Conservation (phyloP, 2,113 vertebrate species). For the Variabilichromis moorii region DNA sequence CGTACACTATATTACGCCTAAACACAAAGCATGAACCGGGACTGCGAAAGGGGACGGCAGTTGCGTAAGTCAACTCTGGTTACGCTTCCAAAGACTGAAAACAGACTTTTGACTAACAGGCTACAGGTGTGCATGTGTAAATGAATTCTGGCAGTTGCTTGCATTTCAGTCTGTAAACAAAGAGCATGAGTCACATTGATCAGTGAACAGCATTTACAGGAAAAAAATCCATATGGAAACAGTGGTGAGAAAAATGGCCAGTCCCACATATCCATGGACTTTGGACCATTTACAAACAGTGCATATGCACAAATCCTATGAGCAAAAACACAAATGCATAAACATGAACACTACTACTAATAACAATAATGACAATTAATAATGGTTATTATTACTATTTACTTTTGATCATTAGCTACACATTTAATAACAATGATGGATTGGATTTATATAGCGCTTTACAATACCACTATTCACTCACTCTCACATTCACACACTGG, state of each 20-base stretch:
- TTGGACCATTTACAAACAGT: background rate
- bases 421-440: fast-evolving
- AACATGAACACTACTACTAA: fast-evolving
- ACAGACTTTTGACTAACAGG: background rate
- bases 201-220: background rate
- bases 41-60: background rate
- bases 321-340: background rate
- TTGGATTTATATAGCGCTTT: too few relatives aligned
- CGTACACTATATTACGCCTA: background rate
- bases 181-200: background rate
- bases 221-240: background rate
- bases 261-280: background rate
- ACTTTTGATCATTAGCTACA: background rate
- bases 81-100: fast-evolving
- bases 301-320: background rate
- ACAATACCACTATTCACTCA: too few relatives aligned
- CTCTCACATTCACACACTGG: too few relatives aligned
- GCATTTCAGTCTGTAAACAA: background rate
- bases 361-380: background rate
- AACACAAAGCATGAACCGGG: background rate
- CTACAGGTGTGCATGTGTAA: background rate
- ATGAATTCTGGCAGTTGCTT: background rate
- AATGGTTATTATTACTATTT: background rate
- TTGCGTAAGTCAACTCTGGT: background rate
- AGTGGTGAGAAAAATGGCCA: background rate